Percentiles rank a stretch among this genome's conserved stretches.
Evolutionary conservation across 2,113 vertebrate genomes (phyloP).

Genomic region (Lampris incognitus): DNA sequence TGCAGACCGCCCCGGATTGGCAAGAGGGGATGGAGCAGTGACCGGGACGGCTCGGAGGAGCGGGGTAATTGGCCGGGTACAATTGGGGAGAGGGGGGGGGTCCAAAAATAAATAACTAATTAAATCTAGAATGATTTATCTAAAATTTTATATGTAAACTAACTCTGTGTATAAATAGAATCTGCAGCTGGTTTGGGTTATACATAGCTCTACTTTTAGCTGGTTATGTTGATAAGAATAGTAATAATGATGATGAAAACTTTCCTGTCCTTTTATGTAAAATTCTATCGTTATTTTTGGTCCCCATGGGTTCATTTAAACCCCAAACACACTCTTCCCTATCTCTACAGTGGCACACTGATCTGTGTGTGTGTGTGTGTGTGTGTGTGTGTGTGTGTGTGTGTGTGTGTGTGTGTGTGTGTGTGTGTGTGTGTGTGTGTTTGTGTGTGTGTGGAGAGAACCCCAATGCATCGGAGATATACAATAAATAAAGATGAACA

Average conservation of each 20-base stretch:
- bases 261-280: not conserved
- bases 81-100: no score
- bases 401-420: constrained; percentile 1
- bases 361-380: constrained; percentile 2
- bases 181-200: no score
- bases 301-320: not conserved
- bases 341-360: constrained; percentile 2
- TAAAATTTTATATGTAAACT: no score
- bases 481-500: constrained; percentile 4
- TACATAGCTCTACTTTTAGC: constrained; percentile 4
- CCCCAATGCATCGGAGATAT: constrained; percentile 8
- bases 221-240: not conserved
- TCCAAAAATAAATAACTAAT: no score
- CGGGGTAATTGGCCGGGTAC: no score
- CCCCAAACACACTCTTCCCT: not conserved
- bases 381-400: not conserved
- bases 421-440: not conserved
- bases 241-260: not conserved
- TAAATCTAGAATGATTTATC: no score
- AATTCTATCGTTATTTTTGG: not conserved
- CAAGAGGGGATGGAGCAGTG: no score
- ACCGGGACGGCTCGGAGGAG: no score
- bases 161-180: no score
- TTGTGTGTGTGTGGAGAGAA: not conserved
- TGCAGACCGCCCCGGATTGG: no score